A percentile compares a stretch with the other conserved stretches of the same genome.
Evolutionary conservation across 1,140 invertebrate genomes (phyloP).

Genomic region (Eueides isabella): DNA sequence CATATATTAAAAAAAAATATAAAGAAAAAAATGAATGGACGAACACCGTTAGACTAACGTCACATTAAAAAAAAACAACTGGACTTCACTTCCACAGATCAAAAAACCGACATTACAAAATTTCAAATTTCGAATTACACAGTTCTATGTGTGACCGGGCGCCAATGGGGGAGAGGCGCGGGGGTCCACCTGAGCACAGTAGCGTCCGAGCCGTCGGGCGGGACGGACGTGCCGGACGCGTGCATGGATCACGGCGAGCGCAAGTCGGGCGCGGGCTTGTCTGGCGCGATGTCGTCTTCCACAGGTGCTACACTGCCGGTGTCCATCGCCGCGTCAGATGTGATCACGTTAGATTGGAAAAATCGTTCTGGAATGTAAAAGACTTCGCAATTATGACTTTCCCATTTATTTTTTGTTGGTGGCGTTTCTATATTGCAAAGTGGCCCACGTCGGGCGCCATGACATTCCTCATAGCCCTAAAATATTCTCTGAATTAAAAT

Average conservation of each 20-base stretch:
- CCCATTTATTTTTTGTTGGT: slow-evolving; percentile 17
- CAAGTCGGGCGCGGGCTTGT: slow-evolving; percentile 71
- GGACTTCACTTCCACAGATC: slow-evolving; percentile 15
- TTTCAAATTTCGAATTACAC: slow-evolving; percentile 36
- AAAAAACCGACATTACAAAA: slow-evolving; percentile 15
- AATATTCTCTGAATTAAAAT: too few relatives aligned
- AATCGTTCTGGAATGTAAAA: slow-evolving; percentile 73
- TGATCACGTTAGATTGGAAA: slow-evolving; percentile 81
- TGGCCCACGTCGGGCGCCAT: not conserved
- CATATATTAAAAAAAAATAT: not conserved
- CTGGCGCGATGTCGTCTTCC: slow-evolving; percentile 69
- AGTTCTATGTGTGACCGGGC: slow-evolving; percentile 70
- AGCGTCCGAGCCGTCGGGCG: slow-evolving; percentile 42
- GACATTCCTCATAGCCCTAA: not conserved
- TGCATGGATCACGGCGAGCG: slow-evolving; percentile 74
- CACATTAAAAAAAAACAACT: slow-evolving; percentile 3
- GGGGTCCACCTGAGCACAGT: slow-evolving; percentile 71
- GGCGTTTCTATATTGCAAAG: not conserved
- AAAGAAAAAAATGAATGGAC: not conserved
- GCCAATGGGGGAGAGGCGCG: slow-evolving; percentile 73
- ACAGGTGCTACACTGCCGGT: slow-evolving; percentile 60
- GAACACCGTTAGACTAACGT: not conserved
- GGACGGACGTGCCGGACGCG: slow-evolving; percentile 47
- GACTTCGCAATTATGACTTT: slow-evolving; percentile 45
- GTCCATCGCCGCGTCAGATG: slow-evolving; percentile 77